phyloP scores from a whole-genome alignment of 2,797 vertebrate species.

The Hozukius guyotensis region DNA sequence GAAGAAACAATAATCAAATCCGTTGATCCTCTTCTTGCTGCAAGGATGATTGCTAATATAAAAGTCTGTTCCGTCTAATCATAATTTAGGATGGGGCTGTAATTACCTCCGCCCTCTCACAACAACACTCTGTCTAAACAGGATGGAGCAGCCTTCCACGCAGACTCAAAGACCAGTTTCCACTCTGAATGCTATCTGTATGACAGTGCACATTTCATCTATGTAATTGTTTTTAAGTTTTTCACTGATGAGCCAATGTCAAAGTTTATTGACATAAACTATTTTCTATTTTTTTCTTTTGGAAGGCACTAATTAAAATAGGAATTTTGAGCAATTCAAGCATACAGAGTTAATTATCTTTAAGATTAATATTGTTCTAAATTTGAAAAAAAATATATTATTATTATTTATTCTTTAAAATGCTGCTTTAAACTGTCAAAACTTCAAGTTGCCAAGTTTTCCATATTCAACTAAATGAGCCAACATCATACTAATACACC shows the following conservation, averaged over 20 bases:
- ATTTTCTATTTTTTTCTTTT: not conserved
- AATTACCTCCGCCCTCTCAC: constrained; percentile 77
- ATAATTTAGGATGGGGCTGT: constrained; percentile 79
- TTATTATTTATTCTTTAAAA: not conserved
- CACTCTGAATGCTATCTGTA: constrained; percentile 36
- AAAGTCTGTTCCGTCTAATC: constrained; percentile 83
- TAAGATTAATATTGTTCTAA: not conserved
- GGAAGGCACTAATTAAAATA: not conserved
- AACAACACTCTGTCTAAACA: constrained; percentile 65
- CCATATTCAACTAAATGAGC: not conserved
- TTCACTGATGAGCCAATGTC: constrained; percentile 11
- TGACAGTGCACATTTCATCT: constrained; percentile 44
- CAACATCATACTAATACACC: not conserved
- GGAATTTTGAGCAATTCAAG: not conserved
- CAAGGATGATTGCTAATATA: constrained; percentile 83
- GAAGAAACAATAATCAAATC: constrained; percentile 85
- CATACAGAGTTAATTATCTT: not conserved
- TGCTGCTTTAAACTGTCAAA: not conserved
- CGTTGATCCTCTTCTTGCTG: constrained; percentile 80
- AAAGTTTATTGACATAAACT: not conserved
- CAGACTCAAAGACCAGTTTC: constrained; percentile 48
- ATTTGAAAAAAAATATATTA: not conserved
- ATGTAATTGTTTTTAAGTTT: constrained; percentile 37
- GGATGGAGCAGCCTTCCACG: constrained; percentile 50
- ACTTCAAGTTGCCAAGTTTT: not conserved